These are phyloP conservation scores for Aleadryas rufinucha DNA, from an alignment of 2,113 vertebrate species.

Conservation along the genomic window DNA sequence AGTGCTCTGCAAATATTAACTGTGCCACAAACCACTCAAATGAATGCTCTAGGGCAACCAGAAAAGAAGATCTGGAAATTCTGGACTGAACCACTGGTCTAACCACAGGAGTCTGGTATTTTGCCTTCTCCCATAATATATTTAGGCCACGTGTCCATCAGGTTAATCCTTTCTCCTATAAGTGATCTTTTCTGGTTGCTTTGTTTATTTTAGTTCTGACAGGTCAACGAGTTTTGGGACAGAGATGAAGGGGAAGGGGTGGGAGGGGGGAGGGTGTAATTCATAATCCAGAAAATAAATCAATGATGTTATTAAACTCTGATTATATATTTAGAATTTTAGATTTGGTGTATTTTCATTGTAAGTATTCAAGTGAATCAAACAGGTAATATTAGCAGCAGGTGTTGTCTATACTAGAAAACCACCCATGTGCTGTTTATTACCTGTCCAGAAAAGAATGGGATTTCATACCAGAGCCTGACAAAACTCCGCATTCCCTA, in stretches of 20 bases:
- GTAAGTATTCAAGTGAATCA: slow-evolving; percentile 51
- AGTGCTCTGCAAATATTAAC: slow-evolving; percentile 66
- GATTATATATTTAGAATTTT: slow-evolving; percentile 69
- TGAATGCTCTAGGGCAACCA: slow-evolving; percentile 65
- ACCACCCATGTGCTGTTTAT: slow-evolving; percentile 25
- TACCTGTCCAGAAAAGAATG: slow-evolving; percentile 50
- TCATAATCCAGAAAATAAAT: slow-evolving; percentile 57
- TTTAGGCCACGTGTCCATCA: slow-evolving; percentile 44
- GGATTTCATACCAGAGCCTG: slow-evolving; percentile 16
- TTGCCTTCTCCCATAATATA: slow-evolving; percentile 45
- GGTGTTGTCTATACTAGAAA: slow-evolving; percentile 47
- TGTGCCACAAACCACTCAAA: slow-evolving; percentile 62
- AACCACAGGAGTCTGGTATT: slow-evolving; percentile 53
- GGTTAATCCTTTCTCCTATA: slow-evolving; percentile 49
- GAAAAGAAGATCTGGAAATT: slow-evolving; percentile 64
- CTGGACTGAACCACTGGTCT: slow-evolving; percentile 51
- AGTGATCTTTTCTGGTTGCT: slow-evolving; percentile 61
- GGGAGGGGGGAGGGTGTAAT: slow-evolving; percentile 43
- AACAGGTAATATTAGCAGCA: slow-evolving; percentile 56
- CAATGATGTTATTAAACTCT: slow-evolving; percentile 58
- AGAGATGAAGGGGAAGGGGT: slow-evolving; percentile 3
- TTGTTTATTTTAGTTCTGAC: slow-evolving; percentile 61
- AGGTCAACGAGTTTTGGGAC: slow-evolving; percentile 45
- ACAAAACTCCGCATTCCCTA: neutral
- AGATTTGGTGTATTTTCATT: slow-evolving; percentile 67